These are phyloP conservation scores for Antigone vipio DNA, from an alignment of 2,113 vertebrate species.

Conservation along the genomic window DNA sequence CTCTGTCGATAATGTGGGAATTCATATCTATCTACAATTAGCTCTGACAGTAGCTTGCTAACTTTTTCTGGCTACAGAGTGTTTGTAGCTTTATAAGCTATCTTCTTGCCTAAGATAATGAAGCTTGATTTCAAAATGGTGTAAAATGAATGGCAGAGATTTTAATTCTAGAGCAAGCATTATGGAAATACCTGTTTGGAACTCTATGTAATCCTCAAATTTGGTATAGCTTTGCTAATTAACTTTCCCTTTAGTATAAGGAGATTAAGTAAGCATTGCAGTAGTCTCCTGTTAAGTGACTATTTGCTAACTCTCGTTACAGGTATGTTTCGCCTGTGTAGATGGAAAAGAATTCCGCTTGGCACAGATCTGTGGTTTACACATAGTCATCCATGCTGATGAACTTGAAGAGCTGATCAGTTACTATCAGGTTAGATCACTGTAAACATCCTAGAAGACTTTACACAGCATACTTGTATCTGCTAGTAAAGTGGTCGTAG, in stretches of 20 bases:
- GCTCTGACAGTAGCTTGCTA: not conserved
- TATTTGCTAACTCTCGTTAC: not conserved
- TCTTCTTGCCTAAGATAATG: not conserved
- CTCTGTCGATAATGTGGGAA: not conserved
- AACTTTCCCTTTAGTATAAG: not conserved
- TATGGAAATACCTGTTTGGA: not conserved
- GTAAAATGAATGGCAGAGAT: not conserved
- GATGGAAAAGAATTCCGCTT: conserved; percentile 88
- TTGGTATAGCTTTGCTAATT: not conserved
- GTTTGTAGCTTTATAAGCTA: not conserved
- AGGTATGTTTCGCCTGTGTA: conserved; percentile 94
- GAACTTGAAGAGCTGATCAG: conserved; percentile 90
- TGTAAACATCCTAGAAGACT: not conserved
- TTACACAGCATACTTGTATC: not conserved
- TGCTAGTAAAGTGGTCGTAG: not conserved
- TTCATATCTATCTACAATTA: not conserved
- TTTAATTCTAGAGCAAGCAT: not conserved
- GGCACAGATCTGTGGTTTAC: conserved; percentile 89
- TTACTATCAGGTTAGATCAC: conserved; percentile 84
- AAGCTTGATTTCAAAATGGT: not conserved
- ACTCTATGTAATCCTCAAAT: not conserved
- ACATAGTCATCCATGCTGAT: conserved; percentile 92
- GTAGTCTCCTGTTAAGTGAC: not conserved
- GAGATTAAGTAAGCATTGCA: not conserved
- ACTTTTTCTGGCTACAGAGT: not conserved